Evolutionary conservation across 2,797 vertebrate genomes (phyloP), one percentile per base, ranked within the genome.

Genomic region (Falco biarmicus): DNA sequence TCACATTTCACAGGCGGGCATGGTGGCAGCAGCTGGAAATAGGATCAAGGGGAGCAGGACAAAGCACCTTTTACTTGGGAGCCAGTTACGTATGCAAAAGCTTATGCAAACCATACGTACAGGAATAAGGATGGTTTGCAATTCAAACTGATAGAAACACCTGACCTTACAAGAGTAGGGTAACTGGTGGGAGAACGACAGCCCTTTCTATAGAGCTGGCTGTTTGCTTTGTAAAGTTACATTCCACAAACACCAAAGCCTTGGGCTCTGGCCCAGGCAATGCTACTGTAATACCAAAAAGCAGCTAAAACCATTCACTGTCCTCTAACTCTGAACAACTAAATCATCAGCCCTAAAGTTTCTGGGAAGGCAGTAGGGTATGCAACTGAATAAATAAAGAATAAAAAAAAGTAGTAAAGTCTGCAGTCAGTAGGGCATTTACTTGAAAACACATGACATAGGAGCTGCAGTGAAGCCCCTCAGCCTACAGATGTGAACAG

Each of bases 21-120:
- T 0, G 0, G 10, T 1, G 5, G 43, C 59, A 79, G 69, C 41
- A 77, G 43, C 59, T 86, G 75, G 31, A 50, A 89, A 75, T 0
- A 0, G 15, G 51, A 77, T 18, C 0, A 2, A 77, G 53, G 11
- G 37, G 25, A 84, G 26, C 2, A 0, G 77, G 48, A 70, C 0
- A 1, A 74, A 59, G 41, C 2, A 4, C 5, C 28, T 65, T 51
- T 19, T 3, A 1, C 28, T 63, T 51, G 25, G 43, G 63, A 89
- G 16, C 9, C 25, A 29, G 31, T 37, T 63, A 48, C 0, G 0
- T 3, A 56, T 4, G 22, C 39, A 70, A 83, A 68, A 70, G 16
- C 14, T 70, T 64, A 37, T 9, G 28, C 4, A 88, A 86, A 54
- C 20, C 39, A 11, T 16, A 53, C 0, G 0, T 22, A 50, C 6